These are phyloP conservation scores for Automeris io DNA, from an alignment of 2,888 invertebrate genomes.

Conservation along the genomic window DNA sequence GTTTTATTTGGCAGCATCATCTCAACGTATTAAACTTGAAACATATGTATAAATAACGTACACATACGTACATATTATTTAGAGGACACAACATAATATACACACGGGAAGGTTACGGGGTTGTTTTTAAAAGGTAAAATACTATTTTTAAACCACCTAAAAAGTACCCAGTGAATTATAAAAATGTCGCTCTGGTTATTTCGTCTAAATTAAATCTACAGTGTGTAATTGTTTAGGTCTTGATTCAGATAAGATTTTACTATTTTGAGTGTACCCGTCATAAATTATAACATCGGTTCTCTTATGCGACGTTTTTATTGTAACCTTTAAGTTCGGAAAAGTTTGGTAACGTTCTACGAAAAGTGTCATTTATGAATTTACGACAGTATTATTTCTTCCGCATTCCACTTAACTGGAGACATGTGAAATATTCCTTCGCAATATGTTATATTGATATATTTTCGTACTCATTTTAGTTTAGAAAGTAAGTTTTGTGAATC, in stretches of 20 bases:
- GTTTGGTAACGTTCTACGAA: conserved; percentile 35
- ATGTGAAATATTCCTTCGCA: conserved; percentile 17
- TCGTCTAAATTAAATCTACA: background rate
- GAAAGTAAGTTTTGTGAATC: background rate
- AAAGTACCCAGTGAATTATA: too few relatives aligned
- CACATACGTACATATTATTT: too few relatives aligned
- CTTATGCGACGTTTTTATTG: conserved; percentile 52
- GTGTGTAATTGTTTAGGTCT: background rate
- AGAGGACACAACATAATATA: too few relatives aligned
- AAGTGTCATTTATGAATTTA: conserved; percentile 59
- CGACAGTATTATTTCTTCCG: conserved; percentile 42
- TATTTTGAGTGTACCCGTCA: conserved; percentile 21
- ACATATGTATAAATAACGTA: too few relatives aligned
- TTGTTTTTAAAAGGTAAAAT: too few relatives aligned
- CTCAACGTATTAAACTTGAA: too few relatives aligned
- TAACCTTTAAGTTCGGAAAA: conserved; percentile 51
- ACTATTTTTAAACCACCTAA: too few relatives aligned
- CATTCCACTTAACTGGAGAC: conserved; percentile 28
- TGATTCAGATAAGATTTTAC: background rate
- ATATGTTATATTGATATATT: conserved; percentile 6
- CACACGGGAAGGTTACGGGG: too few relatives aligned
- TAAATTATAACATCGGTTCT: conserved; percentile 44
- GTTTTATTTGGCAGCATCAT: too few relatives aligned
- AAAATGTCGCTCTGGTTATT: too few relatives aligned
- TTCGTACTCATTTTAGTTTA: background rate